Evolutionary conservation across 2,888 invertebrate species (phyloP).

Genomic region (Drosophila villosipedis): DNA sequence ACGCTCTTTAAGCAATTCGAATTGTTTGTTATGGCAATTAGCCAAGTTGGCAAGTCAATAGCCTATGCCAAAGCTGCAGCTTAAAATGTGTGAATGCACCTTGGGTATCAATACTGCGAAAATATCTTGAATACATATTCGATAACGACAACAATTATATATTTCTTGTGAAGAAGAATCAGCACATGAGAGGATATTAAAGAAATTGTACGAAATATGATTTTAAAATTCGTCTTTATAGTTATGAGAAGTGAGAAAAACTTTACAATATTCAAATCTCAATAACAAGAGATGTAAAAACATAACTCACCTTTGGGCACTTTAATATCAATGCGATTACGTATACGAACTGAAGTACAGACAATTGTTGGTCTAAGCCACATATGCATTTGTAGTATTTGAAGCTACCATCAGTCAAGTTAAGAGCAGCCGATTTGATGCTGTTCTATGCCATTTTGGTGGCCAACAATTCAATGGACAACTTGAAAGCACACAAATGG

Average conservation of each 20-base stretch:
- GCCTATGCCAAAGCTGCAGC: not conserved
- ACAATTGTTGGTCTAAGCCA: constrained; percentile 11
- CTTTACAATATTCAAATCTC: not conserved
- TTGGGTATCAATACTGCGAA: not conserved
- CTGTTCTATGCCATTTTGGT: constrained; percentile 41
- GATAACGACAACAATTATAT: not conserved
- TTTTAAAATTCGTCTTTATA: not conserved
- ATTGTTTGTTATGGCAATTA: constrained; percentile 48
- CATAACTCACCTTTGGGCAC: not conserved
- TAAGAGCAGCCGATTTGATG: constrained; percentile 30
- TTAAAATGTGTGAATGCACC: not conserved
- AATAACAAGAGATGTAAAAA: not conserved
- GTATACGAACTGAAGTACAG: constrained; percentile 1
- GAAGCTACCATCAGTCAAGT: constrained; percentile 16
- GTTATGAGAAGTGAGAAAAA: not conserved
- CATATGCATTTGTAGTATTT: not conserved
- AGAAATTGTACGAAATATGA: not conserved
- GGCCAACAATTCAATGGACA: constrained; percentile 46
- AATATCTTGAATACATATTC: not conserved
- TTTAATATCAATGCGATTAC: constrained; percentile 5
- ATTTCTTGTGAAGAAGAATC: not conserved
- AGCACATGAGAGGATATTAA: not conserved
- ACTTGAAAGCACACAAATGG: constrained; percentile 44
- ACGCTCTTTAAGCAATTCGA: constrained; percentile 39
- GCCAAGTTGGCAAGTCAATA: constrained; percentile 27